Evolutionary conservation across 2,888 invertebrate species (phyloP).

Genomic region (Unio delphinus): DNA sequence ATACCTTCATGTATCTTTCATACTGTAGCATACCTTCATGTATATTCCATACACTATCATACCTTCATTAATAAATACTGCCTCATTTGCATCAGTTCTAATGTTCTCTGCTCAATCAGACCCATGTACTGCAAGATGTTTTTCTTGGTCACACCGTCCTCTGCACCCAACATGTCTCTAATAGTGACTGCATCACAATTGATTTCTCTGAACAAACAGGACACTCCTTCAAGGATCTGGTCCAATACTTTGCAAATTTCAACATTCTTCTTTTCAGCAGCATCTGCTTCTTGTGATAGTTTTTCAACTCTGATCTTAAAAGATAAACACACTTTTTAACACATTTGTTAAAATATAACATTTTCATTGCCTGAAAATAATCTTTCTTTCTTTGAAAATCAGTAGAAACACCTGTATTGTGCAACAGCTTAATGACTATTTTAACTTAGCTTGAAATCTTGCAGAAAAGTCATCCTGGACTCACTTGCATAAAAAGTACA

Average conservation of each 20-base stretch:
- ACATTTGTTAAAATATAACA: too few species aligned
- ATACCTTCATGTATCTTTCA: background rate
- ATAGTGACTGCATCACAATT: constrained; percentile 78
- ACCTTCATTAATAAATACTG: constrained; percentile 58
- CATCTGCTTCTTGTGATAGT: constrained; percentile 32
- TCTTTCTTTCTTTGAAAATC: too few species aligned
- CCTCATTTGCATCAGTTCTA: constrained; percentile 75
- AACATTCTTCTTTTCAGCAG: constrained; percentile 44
- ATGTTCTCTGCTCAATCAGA: constrained; percentile 82
- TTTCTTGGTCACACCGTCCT: constrained; percentile 80
- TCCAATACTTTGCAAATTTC: constrained; percentile 66
- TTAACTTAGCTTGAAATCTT: too few species aligned
- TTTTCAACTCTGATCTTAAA: constrained; percentile 33
- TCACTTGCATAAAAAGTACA: too few species aligned
- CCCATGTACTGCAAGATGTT: constrained; percentile 87
- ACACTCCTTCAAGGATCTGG: constrained; percentile 72
- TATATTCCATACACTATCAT: background rate
- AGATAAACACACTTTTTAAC: background rate
- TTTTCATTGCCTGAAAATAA: too few species aligned
- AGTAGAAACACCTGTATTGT: background rate
- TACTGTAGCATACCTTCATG: background rate
- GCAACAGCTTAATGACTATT: background rate
- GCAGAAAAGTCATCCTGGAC: too few species aligned
- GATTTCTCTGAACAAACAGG: constrained; percentile 71
- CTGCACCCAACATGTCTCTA: constrained; percentile 63